phyloP scores from a whole-genome alignment of 1,140 invertebrate species.

The Proctacanthus coquilletti region DNA sequence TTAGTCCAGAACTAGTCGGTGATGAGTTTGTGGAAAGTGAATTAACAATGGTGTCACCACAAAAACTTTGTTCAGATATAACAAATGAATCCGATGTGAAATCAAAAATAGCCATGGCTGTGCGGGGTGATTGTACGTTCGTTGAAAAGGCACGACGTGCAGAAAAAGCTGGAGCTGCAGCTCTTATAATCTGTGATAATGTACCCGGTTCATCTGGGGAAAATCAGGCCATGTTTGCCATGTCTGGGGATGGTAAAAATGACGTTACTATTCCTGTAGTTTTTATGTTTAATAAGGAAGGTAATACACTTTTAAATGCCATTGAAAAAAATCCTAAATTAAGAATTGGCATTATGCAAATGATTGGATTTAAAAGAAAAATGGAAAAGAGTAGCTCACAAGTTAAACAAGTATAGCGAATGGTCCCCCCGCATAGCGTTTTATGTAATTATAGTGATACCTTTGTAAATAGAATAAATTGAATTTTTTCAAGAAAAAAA shows the following conservation, averaged over 20 bases:
- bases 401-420: too few species aligned
- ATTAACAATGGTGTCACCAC: constrained; percentile 48
- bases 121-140: constrained; percentile 89
- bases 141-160: constrained; percentile 80
- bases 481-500: too few species aligned
- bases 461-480: too few species aligned
- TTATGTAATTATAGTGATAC: too few species aligned
- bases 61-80: constrained; percentile 44
- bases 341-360: background rate
- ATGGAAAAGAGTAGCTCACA: too few species aligned
- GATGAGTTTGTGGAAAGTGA: constrained; percentile 41
- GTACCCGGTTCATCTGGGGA: constrained; percentile 51
- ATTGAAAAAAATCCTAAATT: background rate
- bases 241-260: constrained; percentile 84
- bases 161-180: constrained; percentile 68
- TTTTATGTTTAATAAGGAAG: constrained; percentile 74
- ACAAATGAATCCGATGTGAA: constrained; percentile 42
- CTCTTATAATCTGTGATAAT: constrained; percentile 76
- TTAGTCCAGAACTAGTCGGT: constrained; percentile 59
- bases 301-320: constrained; percentile 16
- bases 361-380: background rate
- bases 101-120: constrained; percentile 69
- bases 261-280: constrained; percentile 82
- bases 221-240: constrained; percentile 75
- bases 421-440: too few species aligned